A percentile compares a stretch with the other conserved stretches of the same genome.
phyloP scores from a whole-genome alignment of 2,113 vertebrate genomes.

The Plestiodon gilberti region DNA sequence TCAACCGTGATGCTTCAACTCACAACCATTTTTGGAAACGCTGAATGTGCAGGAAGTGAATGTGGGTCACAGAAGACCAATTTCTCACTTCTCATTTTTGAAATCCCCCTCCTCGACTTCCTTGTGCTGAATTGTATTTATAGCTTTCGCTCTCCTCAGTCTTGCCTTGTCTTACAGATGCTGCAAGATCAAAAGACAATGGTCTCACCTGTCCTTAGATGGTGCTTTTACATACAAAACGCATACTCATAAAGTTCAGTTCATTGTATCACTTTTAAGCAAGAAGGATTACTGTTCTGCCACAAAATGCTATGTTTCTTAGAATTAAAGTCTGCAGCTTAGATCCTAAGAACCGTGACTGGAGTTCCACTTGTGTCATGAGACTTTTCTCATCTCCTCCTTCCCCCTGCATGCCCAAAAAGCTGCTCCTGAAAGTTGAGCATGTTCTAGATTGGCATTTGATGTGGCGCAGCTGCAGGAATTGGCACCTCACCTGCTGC shows the following conservation, averaged over 20 bases:
- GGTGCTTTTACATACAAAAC: not conserved
- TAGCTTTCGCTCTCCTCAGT: not conserved
- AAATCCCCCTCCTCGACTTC: not conserved
- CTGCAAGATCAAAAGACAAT: not conserved
- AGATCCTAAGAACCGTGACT: not conserved
- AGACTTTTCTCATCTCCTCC: not conserved
- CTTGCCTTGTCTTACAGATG: too few species aligned
- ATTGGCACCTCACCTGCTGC: too few species aligned
- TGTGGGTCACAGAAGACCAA: constrained; percentile 42
- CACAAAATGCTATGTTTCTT: not conserved
- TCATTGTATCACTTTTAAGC: constrained; percentile 1
- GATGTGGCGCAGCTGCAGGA: too few species aligned
- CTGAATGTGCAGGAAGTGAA: constrained; percentile 45
- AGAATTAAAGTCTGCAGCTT: not conserved
- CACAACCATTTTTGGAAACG: constrained; percentile 12
- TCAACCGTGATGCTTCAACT: not conserved
- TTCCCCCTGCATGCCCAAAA: not conserved
- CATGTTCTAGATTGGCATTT: not conserved
- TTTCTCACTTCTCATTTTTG: constrained; percentile 44
- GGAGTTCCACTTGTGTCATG: not conserved
- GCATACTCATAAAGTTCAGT: not conserved
- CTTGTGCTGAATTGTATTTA: not conserved
- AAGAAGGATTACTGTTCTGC: not conserved
- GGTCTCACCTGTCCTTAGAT: not conserved
- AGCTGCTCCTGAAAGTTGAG: not conserved